Percentiles rank a stretch among this genome's conserved stretches.
phyloP scores from a whole-genome alignment of 2,797 vertebrate genomes.

The Garrulus glandarius region DNA sequence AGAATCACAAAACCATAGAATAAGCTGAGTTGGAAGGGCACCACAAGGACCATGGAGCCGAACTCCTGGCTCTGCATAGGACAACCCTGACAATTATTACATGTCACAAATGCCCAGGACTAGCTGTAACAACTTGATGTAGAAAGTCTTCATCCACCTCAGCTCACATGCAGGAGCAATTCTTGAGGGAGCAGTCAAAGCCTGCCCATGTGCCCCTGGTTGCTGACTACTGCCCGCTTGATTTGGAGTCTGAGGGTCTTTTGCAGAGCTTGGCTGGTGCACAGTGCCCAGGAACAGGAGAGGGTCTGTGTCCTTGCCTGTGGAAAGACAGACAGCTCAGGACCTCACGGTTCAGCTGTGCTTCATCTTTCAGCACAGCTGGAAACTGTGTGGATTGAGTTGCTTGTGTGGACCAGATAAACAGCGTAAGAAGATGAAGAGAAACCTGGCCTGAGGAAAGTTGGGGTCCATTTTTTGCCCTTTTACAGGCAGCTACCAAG shows the following conservation, averaged over 20 bases:
- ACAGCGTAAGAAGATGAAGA: fast-evolving
- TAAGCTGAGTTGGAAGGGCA: not conserved
- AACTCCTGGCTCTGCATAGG: not conserved
- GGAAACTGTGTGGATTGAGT: not conserved
- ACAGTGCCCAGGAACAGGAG: not conserved
- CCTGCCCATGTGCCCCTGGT: not conserved
- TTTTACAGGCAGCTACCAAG: not conserved
- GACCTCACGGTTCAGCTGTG: not conserved
- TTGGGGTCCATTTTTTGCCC: not conserved
- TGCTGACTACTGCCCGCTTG: not conserved
- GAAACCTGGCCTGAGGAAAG: not conserved
- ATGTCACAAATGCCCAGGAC: not conserved
- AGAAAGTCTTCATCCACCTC: not conserved
- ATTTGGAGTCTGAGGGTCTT: not conserved
- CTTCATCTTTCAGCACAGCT: not conserved
- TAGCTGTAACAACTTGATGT: not conserved
- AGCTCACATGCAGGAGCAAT: not conserved
- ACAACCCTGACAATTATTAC: not conserved
- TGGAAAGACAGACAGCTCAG: not conserved
- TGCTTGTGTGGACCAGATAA: not conserved
- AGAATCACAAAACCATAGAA: not conserved
- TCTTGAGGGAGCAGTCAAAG: not conserved
- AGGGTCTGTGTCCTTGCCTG: not conserved
- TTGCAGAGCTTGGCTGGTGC: not conserved
- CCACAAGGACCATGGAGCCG: not conserved